Percentiles rank a stretch among this genome's conserved stretches.
Conservation (phyloP, 2,888 invertebrate genomes). For the Ctenicera cuprea region DNA sequence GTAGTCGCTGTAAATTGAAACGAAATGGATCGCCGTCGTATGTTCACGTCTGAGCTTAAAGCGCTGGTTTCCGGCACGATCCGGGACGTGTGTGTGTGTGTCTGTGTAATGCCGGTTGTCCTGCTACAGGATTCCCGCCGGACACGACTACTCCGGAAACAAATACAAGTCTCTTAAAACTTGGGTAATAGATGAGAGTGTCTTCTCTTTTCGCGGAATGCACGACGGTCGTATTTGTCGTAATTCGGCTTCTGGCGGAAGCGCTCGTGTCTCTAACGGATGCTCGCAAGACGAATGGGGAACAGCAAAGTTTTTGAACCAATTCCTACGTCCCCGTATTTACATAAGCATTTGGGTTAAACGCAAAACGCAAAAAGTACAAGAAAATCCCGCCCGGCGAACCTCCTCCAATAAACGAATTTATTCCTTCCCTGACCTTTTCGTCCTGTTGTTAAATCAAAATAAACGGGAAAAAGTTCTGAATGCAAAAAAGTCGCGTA, state of each 20-base stretch:
- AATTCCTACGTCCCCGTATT: constrained; percentile 22
- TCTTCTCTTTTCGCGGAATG: constrained; percentile 38
- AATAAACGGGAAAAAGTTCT: background rate
- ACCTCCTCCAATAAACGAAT: background rate
- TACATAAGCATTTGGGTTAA: constrained; percentile 26
- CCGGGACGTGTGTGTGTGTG: constrained; percentile 49
- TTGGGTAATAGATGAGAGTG: constrained; percentile 51
- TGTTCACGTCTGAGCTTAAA: constrained; percentile 59
- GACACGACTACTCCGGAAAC: constrained; percentile 60
- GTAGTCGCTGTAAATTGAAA: constrained; percentile 19
- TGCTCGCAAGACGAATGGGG: constrained; percentile 38
- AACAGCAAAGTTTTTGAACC: constrained; percentile 33
- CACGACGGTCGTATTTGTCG: constrained; percentile 44
- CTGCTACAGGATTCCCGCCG: constrained; percentile 55
- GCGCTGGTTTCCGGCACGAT: constrained; percentile 56
- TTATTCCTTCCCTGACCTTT: background rate
- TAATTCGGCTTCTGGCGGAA: constrained; percentile 42
- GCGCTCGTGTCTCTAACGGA: constrained; percentile 34
- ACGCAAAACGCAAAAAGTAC: constrained; percentile 15
- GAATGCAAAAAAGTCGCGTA: background rate
- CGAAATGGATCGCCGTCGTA: constrained; percentile 43
- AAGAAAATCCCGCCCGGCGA: constrained; percentile 1
- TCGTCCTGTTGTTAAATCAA: background rate
- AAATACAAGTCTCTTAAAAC: constrained; percentile 62
- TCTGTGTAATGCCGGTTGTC: constrained; percentile 51